These are phyloP conservation scores for Alethe castanea DNA, from an alignment of 2,113 vertebrate genomes.

Conservation along the genomic window DNA sequence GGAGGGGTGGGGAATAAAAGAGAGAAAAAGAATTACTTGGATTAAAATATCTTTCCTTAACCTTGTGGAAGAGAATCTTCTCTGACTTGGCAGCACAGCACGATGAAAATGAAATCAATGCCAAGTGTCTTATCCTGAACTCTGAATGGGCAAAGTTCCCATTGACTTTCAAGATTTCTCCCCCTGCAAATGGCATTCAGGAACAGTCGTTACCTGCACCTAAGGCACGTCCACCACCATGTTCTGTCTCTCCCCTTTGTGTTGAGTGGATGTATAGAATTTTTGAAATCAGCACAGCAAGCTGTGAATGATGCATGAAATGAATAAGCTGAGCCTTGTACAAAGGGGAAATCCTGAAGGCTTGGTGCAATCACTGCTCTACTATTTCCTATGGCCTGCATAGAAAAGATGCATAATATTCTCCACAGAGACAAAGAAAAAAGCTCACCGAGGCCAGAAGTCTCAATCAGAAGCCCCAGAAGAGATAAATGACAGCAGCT, in stretches of 20 bases:
- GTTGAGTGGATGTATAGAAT: constrained; percentile 31
- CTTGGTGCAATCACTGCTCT: constrained; percentile 47
- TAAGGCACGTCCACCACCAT: background rate
- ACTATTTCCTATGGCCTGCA: constrained; percentile 44
- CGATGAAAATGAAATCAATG: constrained; percentile 47
- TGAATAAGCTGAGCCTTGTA: constrained; percentile 35
- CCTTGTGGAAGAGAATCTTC: background rate
- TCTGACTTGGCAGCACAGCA: background rate
- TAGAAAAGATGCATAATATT: constrained; percentile 61
- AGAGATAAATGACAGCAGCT: constrained; percentile 23
- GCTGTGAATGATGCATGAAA: constrained; percentile 56
- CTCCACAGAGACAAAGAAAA: constrained; percentile 34
- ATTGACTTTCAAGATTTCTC: constrained; percentile 51
- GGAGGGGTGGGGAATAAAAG: fast-evolving
- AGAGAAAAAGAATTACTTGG: background rate
- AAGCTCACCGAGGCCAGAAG: constrained; percentile 29
- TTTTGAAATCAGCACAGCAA: constrained; percentile 54
- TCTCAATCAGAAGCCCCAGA: constrained; percentile 52
- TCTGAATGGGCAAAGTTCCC: constrained; percentile 46
- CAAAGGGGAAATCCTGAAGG: constrained; percentile 58
- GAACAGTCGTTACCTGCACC: background rate
- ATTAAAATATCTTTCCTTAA: constrained; percentile 19
- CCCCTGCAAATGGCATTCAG: constrained; percentile 29
- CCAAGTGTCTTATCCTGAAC: constrained; percentile 35
- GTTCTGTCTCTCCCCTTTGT: constrained; percentile 51